Conservation (phyloP, 2,888 invertebrate species). For the Chrysodeixis includens region DNA sequence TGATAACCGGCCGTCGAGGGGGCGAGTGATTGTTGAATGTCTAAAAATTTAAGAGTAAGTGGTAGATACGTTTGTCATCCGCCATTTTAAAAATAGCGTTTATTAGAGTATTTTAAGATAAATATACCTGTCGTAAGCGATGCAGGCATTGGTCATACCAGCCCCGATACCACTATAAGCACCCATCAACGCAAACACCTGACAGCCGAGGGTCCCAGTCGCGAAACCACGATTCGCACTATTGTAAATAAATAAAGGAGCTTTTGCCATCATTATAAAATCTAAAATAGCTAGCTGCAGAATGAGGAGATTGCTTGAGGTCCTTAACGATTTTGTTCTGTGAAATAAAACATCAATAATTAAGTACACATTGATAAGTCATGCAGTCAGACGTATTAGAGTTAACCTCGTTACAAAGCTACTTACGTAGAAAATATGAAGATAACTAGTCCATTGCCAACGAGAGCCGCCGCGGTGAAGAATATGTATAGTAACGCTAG, state of each 20-base stretch:
- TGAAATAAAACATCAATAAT: constrained; percentile 36
- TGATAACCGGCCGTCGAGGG: constrained; percentile 94
- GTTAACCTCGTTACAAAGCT: no score
- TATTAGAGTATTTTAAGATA: not conserved
- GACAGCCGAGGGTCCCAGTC: constrained; percentile 92
- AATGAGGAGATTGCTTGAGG: constrained; percentile 95
- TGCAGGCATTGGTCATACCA: constrained; percentile 94
- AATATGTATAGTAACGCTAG: constrained; percentile 93
- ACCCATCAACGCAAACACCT: constrained; percentile 93
- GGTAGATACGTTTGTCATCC: no score
- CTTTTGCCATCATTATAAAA: constrained; percentile 96
- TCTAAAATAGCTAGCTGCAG: constrained; percentile 95
- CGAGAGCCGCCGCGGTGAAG: constrained; percentile 92
- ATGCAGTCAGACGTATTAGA: no score
- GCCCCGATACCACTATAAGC: constrained; percentile 95
- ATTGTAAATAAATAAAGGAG: constrained; percentile 95
- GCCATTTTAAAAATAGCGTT: not conserved
- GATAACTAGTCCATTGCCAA: constrained; percentile 95
- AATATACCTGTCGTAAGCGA: constrained; percentile 93
- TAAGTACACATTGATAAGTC: not conserved
- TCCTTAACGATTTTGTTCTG: constrained; percentile 92
- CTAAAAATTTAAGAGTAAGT: constrained; percentile 68
- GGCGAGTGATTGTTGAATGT: constrained; percentile 92
- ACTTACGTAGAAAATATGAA: constrained; percentile 95
- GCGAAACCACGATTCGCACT: constrained; percentile 94